Conservation (phyloP, 2,797 vertebrate species). For the Sphenodon punctatus region DNA sequence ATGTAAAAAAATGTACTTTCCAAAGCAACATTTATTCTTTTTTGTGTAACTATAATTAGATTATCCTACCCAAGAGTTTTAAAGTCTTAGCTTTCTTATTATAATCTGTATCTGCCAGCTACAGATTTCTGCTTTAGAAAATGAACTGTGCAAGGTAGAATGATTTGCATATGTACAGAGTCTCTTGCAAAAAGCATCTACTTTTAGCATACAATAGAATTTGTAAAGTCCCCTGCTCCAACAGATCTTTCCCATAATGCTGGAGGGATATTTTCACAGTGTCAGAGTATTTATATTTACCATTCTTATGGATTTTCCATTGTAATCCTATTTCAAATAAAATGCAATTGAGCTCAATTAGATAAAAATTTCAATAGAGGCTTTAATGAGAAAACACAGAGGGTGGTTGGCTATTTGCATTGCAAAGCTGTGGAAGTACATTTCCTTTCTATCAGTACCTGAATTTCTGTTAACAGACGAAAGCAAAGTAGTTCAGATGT, state of each 20-base stretch:
- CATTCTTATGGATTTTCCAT: constrained; percentile 18
- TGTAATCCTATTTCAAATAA: neutral
- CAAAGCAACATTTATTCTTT: neutral
- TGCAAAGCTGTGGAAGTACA: neutral
- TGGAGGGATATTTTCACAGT: too few species aligned
- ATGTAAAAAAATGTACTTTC: neutral
- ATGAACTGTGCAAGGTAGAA: neutral
- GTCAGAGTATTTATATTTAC: neutral
- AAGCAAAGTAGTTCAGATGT: too few species aligned
- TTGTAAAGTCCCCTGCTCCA: neutral
- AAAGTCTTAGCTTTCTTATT: neutral
- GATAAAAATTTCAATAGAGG: constrained; percentile 14
- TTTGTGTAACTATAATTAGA: constrained; percentile 1
- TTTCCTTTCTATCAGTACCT: neutral
- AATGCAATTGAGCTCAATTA: neutral
- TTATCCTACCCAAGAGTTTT: neutral
- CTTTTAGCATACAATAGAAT: neutral
- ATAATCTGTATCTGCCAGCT: neutral
- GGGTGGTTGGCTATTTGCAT: neutral
- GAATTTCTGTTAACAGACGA: too few species aligned
- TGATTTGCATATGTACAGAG: neutral
- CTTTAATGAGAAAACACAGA: constrained; percentile 35
- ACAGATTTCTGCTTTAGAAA: constrained; percentile 21
- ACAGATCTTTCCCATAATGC: too few species aligned
- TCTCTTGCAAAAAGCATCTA: neutral